phyloP scores from a whole-genome alignment of 2,113 vertebrate species.

The Sinocyclocheilus grahami region DNA sequence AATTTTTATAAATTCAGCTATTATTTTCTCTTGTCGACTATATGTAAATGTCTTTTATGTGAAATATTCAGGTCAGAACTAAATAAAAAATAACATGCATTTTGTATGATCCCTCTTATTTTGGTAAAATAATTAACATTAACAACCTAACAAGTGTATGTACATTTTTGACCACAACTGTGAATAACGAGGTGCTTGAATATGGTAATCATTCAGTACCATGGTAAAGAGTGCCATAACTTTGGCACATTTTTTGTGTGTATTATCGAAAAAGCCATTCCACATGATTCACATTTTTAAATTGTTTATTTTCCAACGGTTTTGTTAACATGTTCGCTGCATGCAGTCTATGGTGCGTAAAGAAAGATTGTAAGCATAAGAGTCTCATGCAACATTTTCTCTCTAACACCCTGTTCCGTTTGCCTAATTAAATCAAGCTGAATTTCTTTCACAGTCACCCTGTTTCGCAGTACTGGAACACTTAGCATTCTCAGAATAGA shows the following conservation, averaged over 20 bases:
- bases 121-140: too few relatives aligned
- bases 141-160: too few relatives aligned
- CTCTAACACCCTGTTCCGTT: background rate
- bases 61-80: too few relatives aligned
- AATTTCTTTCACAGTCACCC: conserved; percentile 25
- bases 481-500: conserved; percentile 41
- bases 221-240: background rate
- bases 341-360: background rate
- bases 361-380: background rate
- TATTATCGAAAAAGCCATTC: background rate
- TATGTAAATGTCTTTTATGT: too few relatives aligned
- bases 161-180: too few relatives aligned
- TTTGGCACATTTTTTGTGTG: background rate
- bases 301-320: background rate
- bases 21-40: too few relatives aligned
- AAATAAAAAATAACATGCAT: too few relatives aligned
- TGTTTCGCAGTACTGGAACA: conserved; percentile 48
- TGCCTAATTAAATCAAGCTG: conserved; percentile 49
- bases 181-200: background rate
- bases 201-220: background rate
- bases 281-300: background rate
- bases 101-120: too few relatives aligned
- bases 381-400: conserved; percentile 25
- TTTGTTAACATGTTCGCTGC: background rate
- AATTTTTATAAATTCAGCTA: too few relatives aligned